phyloP scores from a whole-genome alignment of 2,888 invertebrate species.

The Pyrrhopygopsis socrates region DNA sequence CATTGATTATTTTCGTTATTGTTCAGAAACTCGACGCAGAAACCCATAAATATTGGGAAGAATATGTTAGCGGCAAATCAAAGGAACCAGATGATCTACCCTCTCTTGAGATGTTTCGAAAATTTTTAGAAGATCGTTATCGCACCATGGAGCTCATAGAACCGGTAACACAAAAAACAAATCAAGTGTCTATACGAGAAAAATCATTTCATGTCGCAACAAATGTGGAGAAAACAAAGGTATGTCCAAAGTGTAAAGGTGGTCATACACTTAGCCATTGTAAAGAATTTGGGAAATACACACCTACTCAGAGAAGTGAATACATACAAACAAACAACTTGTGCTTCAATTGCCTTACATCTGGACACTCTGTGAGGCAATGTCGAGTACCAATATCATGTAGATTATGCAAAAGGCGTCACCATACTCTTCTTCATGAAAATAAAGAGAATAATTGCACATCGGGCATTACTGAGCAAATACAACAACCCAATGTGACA shows the following conservation, averaged over 20 bases:
- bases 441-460: conserved; percentile 33
- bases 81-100: conserved; percentile 29
- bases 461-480: conserved; percentile 4
- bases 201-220: conserved; percentile 55
- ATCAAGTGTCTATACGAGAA: conserved; percentile 12
- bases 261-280: conserved; percentile 69
- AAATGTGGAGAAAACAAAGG: not conserved
- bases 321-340: conserved; percentile 64
- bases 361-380: conserved; percentile 72
- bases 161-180: conserved; percentile 6
- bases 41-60: conserved; percentile 75
- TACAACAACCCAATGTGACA: conserved; percentile 14
- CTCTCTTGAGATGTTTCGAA: conserved; percentile 26
- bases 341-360: conserved; percentile 81
- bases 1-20: conserved; percentile 76
- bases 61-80: conserved; percentile 38
- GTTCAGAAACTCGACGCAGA: conserved; percentile 79
- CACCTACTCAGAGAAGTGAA: conserved; percentile 71
- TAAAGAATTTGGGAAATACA: conserved; percentile 70
- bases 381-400: conserved; percentile 76
- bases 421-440: conserved; percentile 81
- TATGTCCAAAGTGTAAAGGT: conserved; percentile 24
- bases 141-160: conserved; percentile 21
- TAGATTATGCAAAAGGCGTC: conserved; percentile 75
- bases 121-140: conserved; percentile 35